These are phyloP conservation scores for Semicossyphus pulcher DNA, from an alignment of 2,113 vertebrate species.

Conservation along the genomic window DNA sequence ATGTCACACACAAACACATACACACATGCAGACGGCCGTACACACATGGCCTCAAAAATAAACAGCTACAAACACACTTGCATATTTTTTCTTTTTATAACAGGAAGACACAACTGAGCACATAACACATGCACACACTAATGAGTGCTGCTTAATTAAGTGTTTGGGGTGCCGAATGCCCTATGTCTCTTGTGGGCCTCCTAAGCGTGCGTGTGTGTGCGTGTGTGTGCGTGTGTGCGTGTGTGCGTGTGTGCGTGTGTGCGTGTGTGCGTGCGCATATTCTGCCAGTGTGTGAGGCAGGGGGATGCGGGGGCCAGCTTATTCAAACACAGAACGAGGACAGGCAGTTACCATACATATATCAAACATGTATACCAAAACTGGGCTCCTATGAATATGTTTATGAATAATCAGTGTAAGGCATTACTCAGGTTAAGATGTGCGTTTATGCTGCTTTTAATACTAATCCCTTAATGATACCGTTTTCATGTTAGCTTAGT, in stretches of 20 bases:
- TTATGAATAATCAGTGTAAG: neutral
- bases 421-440: neutral
- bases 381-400: neutral
- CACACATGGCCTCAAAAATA: slow-evolving; percentile 42
- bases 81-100: slow-evolving; percentile 17
- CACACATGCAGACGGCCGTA: slow-evolving; percentile 12
- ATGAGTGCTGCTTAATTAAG: slow-evolving; percentile 66
- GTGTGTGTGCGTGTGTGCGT: slow-evolving; percentile 16
- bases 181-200: slow-evolving; percentile 42
- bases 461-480: neutral
- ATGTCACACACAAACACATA: slow-evolving; percentile 42
- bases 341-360: neutral
- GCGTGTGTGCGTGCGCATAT: slow-evolving; percentile 12
- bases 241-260: slow-evolving; percentile 5
- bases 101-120: slow-evolving; percentile 19
- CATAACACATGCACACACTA: slow-evolving; percentile 49
- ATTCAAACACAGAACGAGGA: neutral
- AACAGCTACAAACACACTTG: slow-evolving; percentile 52
- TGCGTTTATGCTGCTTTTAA: neutral
- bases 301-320: neutral
- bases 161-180: slow-evolving; percentile 15
- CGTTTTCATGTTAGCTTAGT: neutral
- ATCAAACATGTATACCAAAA: neutral
- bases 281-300: neutral
- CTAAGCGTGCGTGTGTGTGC: slow-evolving; percentile 1